phyloP scores from a whole-genome alignment of 2,113 vertebrate species.

The Bothrops jararaca region DNA sequence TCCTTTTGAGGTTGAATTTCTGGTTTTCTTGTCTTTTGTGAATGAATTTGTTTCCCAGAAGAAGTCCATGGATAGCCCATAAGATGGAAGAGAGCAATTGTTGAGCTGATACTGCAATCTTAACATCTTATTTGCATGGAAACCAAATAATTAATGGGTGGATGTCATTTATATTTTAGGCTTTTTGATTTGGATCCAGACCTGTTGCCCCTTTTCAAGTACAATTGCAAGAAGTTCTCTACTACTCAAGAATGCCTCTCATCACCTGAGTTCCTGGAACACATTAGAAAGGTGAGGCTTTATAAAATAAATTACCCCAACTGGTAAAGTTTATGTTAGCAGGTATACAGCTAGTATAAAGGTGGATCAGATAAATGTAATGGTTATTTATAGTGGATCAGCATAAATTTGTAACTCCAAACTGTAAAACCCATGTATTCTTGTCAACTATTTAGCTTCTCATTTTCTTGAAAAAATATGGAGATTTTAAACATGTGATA shows the following conservation, averaged over 20 bases:
- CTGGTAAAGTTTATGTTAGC: neutral
- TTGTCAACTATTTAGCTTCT: neutral
- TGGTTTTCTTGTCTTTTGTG: neutral
- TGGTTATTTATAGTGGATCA: neutral
- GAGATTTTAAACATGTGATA: neutral
- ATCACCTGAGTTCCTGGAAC: slow-evolving; percentile 87
- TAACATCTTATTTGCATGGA: neutral
- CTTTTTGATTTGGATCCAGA: slow-evolving; percentile 90
- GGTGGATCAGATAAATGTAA: neutral
- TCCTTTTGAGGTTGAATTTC: neutral
- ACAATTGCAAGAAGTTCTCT: slow-evolving; percentile 80
- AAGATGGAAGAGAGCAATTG: rapidly evolving
- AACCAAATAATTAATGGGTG: neutral
- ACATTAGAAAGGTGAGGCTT: slow-evolving; percentile 89
- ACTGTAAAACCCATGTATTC: neutral
- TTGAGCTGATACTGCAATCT: neutral
- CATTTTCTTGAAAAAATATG: neutral
- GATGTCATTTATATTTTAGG: slow-evolving; percentile 60
- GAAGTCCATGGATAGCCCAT: neutral
- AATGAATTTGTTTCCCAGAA: neutral
- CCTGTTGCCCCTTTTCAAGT: slow-evolving; percentile 86
- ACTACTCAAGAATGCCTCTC: slow-evolving; percentile 86
- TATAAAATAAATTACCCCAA: rapidly evolving
- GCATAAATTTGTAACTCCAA: neutral
- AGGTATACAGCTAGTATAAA: neutral